phyloP scores from a whole-genome alignment of 2,888 invertebrate species.

The Idaea aversata region DNA sequence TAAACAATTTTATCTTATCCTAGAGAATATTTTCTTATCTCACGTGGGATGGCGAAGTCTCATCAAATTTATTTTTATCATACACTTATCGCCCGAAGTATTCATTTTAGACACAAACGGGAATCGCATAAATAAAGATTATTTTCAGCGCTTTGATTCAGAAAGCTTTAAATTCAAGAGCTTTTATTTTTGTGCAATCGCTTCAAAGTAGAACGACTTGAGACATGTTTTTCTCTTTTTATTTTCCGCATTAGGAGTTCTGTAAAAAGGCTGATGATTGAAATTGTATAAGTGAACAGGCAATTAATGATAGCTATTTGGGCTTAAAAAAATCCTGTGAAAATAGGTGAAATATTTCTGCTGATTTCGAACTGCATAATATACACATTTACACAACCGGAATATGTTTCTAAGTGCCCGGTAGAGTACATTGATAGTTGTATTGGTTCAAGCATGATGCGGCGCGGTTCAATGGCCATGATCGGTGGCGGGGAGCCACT shows the following conservation, averaged over 20 bases:
- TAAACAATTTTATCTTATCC: background rate
- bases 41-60: background rate
- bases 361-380: background rate
- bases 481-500: constrained; percentile 85
- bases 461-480: constrained; percentile 84
- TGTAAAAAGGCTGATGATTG: background rate
- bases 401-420: background rate
- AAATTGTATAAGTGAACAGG: background rate
- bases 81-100: background rate
- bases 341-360: background rate
- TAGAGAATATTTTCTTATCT: background rate
- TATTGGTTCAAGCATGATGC: constrained; percentile 73
- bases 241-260: background rate
- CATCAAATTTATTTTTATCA: background rate
- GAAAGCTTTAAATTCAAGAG: background rate
- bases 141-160: background rate
- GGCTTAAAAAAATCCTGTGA: too few relatives aligned
- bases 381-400: background rate
- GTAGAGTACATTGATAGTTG: background rate
- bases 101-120: background rate
- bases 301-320: background rate
- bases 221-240: background rate
- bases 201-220: background rate
- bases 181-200: background rate
- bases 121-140: background rate